Evolutionary conservation across 1,140 invertebrate species (phyloP).

Genomic region (Drosophila trapezifrons): DNA sequence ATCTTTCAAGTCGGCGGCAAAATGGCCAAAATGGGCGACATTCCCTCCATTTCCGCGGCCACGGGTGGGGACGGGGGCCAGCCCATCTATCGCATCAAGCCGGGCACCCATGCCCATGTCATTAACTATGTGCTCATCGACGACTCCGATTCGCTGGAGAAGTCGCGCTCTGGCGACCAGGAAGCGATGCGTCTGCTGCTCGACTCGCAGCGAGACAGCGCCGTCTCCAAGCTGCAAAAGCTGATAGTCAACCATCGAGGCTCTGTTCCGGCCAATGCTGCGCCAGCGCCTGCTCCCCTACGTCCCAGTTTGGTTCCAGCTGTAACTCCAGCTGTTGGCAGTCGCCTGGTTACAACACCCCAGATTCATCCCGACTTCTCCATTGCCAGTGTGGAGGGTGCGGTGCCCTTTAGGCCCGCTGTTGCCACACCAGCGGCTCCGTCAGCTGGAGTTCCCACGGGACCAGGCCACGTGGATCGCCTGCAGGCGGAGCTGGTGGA

Average conservation of each 20-base stretch:
- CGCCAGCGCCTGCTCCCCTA: neutral
- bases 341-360: conserved; percentile 48
- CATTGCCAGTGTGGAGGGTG: conserved; percentile 66
- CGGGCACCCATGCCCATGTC: conserved; percentile 67
- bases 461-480: conserved; percentile 4
- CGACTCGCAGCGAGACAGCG: conserved; percentile 65
- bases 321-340: neutral
- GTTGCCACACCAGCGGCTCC: neutral
- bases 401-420: neutral
- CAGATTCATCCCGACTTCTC: conserved; percentile 66
- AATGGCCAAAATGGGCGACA: conserved; percentile 61
- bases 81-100: conserved; percentile 69
- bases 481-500: conserved; percentile 57
- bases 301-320: neutral
- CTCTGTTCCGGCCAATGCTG: neutral
- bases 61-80: conserved; percentile 13
- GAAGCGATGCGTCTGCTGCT: conserved; percentile 62
- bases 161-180: conserved; percentile 63
- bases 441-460: neutral
- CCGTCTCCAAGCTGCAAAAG: conserved; percentile 55
- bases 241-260: conserved; percentile 52
- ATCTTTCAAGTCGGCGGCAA: conserved; percentile 67
- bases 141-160: conserved; percentile 67
- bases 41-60: conserved; percentile 30
- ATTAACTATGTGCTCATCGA: conserved; percentile 70